Base-by-base conservation (phyloP, 2,113 vertebrate species). In the Perca schrenkii region DNA sequence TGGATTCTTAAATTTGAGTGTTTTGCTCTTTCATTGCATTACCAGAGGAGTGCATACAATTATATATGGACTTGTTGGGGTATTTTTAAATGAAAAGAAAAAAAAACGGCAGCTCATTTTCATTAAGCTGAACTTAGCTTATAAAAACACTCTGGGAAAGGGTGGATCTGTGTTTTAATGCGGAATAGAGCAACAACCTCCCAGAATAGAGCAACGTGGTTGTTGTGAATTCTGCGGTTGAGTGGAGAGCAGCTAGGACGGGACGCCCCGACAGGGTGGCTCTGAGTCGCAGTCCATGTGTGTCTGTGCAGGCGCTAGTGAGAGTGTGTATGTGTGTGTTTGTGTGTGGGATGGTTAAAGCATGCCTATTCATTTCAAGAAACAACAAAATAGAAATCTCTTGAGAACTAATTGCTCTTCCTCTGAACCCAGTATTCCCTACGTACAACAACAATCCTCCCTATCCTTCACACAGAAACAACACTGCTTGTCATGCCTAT, bases 211-310 rank as follows among this genome's bases (percentile, higher is more conserved):
- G 40, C 8, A 2, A 43, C 40, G 40, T 43, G 40, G 40, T 79
- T 93, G 91, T 92, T 93, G 95, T 93, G 93, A 95, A 93, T 92
- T 92, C 91, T 90, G 83, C 75, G 91, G 93, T 86, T 67, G 84
- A 86, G 83, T 73, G 82, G 65, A 89, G 82, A 90, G 91, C 71
- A 90, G 87, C 72, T 34, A 53, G 91, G 87, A 92, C 52, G 56
- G 74, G 86, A 89, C 82, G 88, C 86, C 85, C 84, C 80, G 82
- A 82, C 89, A 86, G 80, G 75, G 84, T 90, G 91, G 83, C 76
- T 92, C 82, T 71, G 65, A 75, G 76, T 86, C 72, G 57, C 57
- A 67, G 89, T 58, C 40, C 66, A 8, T 57, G 40, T 70, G 56
- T 46, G 21, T 68, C 3, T 64, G 73, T 62, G 31, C 43, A 22